Conservation (phyloP, 2,113 vertebrate species). For the Centropus unirufus region DNA sequence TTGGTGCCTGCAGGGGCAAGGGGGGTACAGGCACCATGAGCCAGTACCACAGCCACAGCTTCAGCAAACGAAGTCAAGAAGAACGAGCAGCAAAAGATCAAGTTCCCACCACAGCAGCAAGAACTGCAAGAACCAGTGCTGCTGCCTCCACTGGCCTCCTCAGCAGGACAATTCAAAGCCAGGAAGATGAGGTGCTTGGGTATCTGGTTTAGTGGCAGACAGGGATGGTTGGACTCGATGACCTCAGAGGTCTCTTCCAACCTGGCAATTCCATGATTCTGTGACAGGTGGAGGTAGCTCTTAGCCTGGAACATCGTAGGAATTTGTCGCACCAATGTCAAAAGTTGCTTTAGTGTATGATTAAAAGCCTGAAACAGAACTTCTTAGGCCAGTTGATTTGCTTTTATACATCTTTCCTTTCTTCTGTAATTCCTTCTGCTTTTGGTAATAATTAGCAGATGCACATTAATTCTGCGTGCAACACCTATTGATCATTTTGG, state of each 20-base stretch:
- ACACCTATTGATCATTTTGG: neutral
- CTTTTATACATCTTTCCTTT: neutral
- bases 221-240: too few species aligned
- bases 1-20: neutral
- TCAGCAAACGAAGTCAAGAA: neutral
- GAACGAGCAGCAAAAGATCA: neutral
- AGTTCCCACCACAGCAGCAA: rapidly evolving
- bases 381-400: neutral
- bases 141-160: neutral
- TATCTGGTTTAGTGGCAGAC: too few species aligned
- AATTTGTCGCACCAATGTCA: neutral
- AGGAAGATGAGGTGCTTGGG: too few species aligned
- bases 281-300: neutral
- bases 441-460: neutral
- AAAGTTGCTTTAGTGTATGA: neutral
- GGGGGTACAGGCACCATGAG: neutral
- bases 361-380: neutral
- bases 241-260: too few species aligned
- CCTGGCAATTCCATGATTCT: too few species aligned
- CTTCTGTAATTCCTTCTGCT: neutral
- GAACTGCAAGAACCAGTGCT: neutral
- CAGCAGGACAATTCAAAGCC: neutral
- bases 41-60: neutral
- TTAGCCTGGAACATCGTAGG: neutral
- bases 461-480: neutral